Evolutionary conservation across 2,888 invertebrate species (phyloP), one percentile per base, ranked within the genome.

Genomic region (Meiosimyza platycephala): DNA sequence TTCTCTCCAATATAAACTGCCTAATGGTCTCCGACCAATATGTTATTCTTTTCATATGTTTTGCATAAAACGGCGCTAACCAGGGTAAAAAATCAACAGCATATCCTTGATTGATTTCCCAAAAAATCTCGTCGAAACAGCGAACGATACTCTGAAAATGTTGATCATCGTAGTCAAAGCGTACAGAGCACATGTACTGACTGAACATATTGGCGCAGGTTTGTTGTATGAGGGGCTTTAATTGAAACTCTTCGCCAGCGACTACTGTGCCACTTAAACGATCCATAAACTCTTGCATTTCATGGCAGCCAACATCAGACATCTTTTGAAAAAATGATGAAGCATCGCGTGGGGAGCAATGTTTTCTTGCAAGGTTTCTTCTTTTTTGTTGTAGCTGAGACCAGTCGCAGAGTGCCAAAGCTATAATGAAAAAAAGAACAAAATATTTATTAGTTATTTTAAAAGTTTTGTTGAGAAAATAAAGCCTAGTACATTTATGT

Each of bases 91-190:
- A 96, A 81, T 96, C 96, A 0, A 95, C 90, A 0, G 94, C 93
- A 84, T 95, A 95, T 0, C 95, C 95, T 80, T 95, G 94, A 85
- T 96, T 96, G 76, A 96, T 95, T 83, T 96, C 95, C 93, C 94
- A 95, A 88, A 96, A 96, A 67, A 96, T 95, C 79, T 94, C 93
- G 80, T 96, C 96, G 84, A 95, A 96, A 72, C 89, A 90, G 33
- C 91, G 88, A 0, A 94, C 93, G 7, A 93, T 89, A 72, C 89
- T 88, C 64, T 89, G 88, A 87, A 95, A 96, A 18, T 91, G 91
- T 0, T 80, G 72, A 78, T 95, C 94, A 15, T 91, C 89, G 71
- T 92, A 90, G 55, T 91, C 90, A 80, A 95, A 95, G 2, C 93
- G 89, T 0, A 91, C 90, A n/a, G 93, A 93, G 86, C 95, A 95